phyloP scores from a whole-genome alignment of 1,140 invertebrate genomes.

The Pissodes strobi region DNA sequence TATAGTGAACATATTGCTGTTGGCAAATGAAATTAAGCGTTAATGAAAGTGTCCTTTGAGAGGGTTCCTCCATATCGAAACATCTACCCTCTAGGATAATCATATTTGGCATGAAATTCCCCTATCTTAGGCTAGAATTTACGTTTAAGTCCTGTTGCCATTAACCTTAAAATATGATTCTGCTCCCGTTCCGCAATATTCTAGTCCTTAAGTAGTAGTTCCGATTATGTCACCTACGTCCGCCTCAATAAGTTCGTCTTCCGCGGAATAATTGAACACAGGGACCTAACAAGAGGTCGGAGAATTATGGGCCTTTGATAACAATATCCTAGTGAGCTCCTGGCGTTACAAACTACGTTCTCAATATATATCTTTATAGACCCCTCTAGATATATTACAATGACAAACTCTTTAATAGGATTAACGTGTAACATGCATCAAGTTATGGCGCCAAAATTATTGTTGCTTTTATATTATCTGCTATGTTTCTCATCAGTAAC shows the following conservation, averaged over 20 bases:
- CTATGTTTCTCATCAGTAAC: too few relatives aligned
- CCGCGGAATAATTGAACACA: slow-evolving; percentile 23
- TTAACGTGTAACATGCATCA: slow-evolving; percentile 1
- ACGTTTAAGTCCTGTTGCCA: slow-evolving; percentile 13
- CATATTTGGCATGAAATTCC: slow-evolving; percentile 22
- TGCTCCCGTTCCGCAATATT: slow-evolving; percentile 17
- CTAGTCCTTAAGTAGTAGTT: slow-evolving; percentile 24
- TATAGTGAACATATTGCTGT: too few relatives aligned
- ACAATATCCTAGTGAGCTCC: slow-evolving; percentile 14
- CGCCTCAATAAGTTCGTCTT: slow-evolving; percentile 26
- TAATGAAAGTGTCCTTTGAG: slow-evolving; percentile 11
- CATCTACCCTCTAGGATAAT: slow-evolving; percentile 15
- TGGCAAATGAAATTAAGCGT: slow-evolving; percentile 4
- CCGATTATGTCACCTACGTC: slow-evolving; percentile 32
- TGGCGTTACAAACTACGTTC: slow-evolving; percentile 13
- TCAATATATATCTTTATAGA: slow-evolving; percentile 26
- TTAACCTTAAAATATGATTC: slow-evolving; percentile 35
- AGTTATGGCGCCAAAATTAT: too few relatives aligned
- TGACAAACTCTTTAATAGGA: not conserved
- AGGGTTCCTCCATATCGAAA: not conserved
- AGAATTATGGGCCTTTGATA: slow-evolving; percentile 26
- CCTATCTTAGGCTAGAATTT: not conserved
- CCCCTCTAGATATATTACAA: slow-evolving; percentile 13
- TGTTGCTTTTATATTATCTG: too few relatives aligned
- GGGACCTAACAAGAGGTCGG: slow-evolving; percentile 9